Base-by-base conservation (phyloP, 2,113 vertebrate species). In the Ia io region DNA sequence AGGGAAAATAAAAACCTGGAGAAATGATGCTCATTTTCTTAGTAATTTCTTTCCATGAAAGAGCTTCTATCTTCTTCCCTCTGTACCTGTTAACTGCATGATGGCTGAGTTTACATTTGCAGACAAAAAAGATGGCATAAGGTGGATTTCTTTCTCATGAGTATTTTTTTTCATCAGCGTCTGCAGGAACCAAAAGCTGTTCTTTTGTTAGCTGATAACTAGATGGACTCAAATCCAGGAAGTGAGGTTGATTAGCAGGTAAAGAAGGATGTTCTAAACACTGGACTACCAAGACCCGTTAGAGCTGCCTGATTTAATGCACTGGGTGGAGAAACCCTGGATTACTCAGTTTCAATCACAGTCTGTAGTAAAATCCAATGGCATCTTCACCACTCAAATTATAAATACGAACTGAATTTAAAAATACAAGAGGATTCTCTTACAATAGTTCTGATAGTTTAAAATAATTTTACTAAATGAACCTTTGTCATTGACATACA, bases 341-440 rank as follows among this genome's bases (percentile, higher is more conserved):
- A 98, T 97, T 98, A 98, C 97, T 97, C 98, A 98, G 97, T 98
- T 98, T 98, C 98, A 98, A 98, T 98, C 98, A 98, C 96, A 97
- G 98, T 97, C 93, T 97, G 84, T 96, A 98, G 96, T 96, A 98
- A 98, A 98, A 98, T 97, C 98, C 98, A 98, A 98, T 98, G 95
- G 97, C 96, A 98, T 97, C 97, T 98, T 98, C 98, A 93, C 89
- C 97, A 94, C 96, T 96, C 97, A 97, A 98, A 98, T 99, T 98
- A 98, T 98, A 98, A 98, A 98, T 97, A 97, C 96, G 96, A 98
- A 98, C 92, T 32, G 97, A 98, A 98, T 91, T 97, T 95, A 96
- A 98, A 94, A 93, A 95, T 90, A 84, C 28, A 88, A 88, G 92
- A 97, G 49, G 95, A 96, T 73, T 85, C 90, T 97, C 61, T 96